A percentile compares a stretch with the other conserved stretches of the same genome.
phyloP scores from a whole-genome alignment of 2,797 vertebrate genomes.

The Acomys russatus region DNA sequence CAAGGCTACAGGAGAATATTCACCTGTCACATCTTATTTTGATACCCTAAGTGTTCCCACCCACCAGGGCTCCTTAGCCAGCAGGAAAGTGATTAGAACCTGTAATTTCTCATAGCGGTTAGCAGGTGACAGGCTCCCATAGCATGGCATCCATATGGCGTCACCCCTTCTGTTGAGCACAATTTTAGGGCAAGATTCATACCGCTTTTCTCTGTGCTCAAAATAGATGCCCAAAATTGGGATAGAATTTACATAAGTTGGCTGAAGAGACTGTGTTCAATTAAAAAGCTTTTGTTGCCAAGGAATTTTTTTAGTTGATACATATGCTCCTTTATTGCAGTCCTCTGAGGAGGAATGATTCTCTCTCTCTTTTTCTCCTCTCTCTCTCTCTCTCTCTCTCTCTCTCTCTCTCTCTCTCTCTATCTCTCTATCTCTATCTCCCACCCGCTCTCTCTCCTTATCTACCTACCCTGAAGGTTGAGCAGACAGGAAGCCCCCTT shows the following conservation, averaged over 20 bases:
- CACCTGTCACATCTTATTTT: neutral
- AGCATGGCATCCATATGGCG: constrained; percentile 85
- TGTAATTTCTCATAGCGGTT: constrained; percentile 75
- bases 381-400: neutral
- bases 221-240: constrained; percentile 90
- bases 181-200: constrained; percentile 90
- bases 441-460: neutral
- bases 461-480: neutral
- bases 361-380: neutral
- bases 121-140: constrained; percentile 82
- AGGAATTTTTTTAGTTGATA: constrained; percentile 87
- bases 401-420: neutral
- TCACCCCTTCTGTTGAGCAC: constrained; percentile 85
- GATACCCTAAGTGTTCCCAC: neutral
- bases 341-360: constrained; percentile 39
- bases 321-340: constrained; percentile 87
- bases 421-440: too few relatives aligned
- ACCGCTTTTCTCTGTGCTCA: constrained; percentile 84
- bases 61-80: constrained; percentile 55
- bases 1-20: neutral
- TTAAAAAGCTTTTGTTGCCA: constrained; percentile 88
- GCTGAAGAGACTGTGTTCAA: constrained; percentile 88
- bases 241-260: constrained; percentile 88
- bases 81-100: constrained; percentile 71
- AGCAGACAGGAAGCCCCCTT: neutral